Base-by-base conservation (phyloP, 1,140 invertebrate genomes). In the Bicyclus anynana region DNA sequence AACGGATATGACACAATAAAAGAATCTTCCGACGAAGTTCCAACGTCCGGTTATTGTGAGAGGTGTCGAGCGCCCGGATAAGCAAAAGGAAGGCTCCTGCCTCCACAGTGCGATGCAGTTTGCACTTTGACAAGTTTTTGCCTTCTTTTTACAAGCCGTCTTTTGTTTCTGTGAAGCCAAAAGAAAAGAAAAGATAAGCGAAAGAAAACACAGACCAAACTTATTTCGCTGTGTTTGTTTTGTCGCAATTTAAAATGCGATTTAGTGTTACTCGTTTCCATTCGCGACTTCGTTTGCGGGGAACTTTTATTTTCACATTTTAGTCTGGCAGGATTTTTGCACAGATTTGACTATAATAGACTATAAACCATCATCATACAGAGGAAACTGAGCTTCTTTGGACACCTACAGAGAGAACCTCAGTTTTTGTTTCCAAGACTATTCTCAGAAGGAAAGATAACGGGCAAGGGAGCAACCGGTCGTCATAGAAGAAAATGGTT, bases 121-220 rank as follows among this genome's bases (percentile, higher is more conserved):
- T 69, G 60, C 67, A 66, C 64, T 69, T 59, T 69, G 60, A 69
- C 67, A 66, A 58, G 54, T 54, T 54, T 49, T 56, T 53, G 42
- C 57, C 18, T 61, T 62, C 55, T 69, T 61, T 66, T 69, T 59
- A 55, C 27, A 55, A 27, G 29, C 20, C 59, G 33, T 53, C 58
- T 53, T 53, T 55, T 55, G 53, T 55, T 55, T 55, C 42, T 33
- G 42, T 20, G 49, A 62, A 55, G 51, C 44, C 51, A 50, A 60
- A 44, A 54, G 44, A 56, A 50, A 55, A 56, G 49, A 33, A 33
- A 33, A 33, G 29, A 33, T 33, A 33, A 33, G 35, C 10, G 48
- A 21, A 58, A 53, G 37, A 60, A 26, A 42, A 27, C 17, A 46
- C 29, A n/a, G 38, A 59, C 49, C 35, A 17, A 46, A 29, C 52